Evolutionary conservation across 53 echinoderm and acorn worm species (phyloP), one percentile per base, ranked within the genome.

Genomic region (Henricia sp.): DNA sequence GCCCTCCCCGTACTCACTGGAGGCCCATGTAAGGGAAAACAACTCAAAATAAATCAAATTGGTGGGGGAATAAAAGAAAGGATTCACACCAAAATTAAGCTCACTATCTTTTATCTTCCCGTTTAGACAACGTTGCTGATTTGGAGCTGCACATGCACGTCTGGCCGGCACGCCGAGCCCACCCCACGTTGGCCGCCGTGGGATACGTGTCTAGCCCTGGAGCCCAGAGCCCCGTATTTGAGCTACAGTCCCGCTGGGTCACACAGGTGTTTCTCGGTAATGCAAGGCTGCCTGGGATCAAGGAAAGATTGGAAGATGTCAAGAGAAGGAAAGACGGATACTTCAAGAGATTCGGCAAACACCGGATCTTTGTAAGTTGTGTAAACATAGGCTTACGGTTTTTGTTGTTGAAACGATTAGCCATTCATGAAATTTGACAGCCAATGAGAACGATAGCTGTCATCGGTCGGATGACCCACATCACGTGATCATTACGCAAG

Each of bases 211-310:
- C 86, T 58, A 82, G 88, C 3, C 58, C 90, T 2, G 92, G 95
- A 21, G 92, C 95, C 21, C 90, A 92, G 55, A 90, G 70, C 50
- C 88, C 88, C 1, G 69, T 83, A 12, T 93, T 90, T 62, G 95
- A 95, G 88, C 57, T 95, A 11, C 95, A 95, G 64, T 74, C 95
- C 11, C 84, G 95, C 32, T 95, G 92, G 92, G 92, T 69, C 1
- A 67, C 74, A 0, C 92, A 90, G 50, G 90, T 95, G 3, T 90
- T 95, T 64, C 57, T 60, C 11, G 92, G 92, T 46, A 90, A 83
- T 19, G 82, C 56, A 9, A 37, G 33, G n/a, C 74, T 95, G 17
- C 95, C 95, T 11, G 46, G 82, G 5, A 21, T 72, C 0, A 50
- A 67, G 25, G 60, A 36, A 25, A 89, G 89, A 82, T 28, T 82